Evolutionary conservation across 2,113 vertebrate genomes (phyloP), one percentile per base, ranked within the genome.

Genomic region (Serranochromis macrocephalus): DNA sequence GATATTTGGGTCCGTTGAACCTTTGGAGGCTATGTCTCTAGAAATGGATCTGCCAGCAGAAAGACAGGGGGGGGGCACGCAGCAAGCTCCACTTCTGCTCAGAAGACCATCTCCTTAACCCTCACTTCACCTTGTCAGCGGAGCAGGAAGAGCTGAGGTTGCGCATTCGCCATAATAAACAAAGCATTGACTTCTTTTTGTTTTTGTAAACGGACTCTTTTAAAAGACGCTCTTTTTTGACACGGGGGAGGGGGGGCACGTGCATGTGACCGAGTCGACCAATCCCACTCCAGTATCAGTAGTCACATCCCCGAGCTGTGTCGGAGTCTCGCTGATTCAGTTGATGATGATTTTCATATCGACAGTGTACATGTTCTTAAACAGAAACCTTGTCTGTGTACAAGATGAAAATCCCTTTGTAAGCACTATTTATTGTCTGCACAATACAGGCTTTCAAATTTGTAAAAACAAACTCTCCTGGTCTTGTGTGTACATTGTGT

Each of bases 341-440:
- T 92, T 87, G 86, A 93, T 86, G 83, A 85, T 89, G 89, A 88
- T 85, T 97, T 96, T 97, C 96, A 95, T 96, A 96, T 96, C 91
- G 87, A 94, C 63, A 84, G 91, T 95, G 90, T 95, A 90, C 85
- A 95, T 94, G 93, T 94, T 96, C 90, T 94, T 91, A 78, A 94
- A 88, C 85, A 90, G 89, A 94, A 95, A 93, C 94, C 91, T 93
- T 96, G 97, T 98, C 96, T 95, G 96, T 96, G 96, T 96, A 94
- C 92, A 42, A 68, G 93, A 94, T 84, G 83, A 81, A 88, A 90
- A 94, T 94, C 95, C 95, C 96, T 98, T 99, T 98, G 97, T 98
- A 98, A 97, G 96, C 93, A 97, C 96, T 97, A 97, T 98, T 97
- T 98, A 96, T 97, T 96, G 97, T 98, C 97, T 97, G 97, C 97